A percentile compares a stretch with the other conserved stretches of the same genome.
phyloP scores from a whole-genome alignment of 2,113 vertebrate genomes.

The Pelecanus crispus region DNA sequence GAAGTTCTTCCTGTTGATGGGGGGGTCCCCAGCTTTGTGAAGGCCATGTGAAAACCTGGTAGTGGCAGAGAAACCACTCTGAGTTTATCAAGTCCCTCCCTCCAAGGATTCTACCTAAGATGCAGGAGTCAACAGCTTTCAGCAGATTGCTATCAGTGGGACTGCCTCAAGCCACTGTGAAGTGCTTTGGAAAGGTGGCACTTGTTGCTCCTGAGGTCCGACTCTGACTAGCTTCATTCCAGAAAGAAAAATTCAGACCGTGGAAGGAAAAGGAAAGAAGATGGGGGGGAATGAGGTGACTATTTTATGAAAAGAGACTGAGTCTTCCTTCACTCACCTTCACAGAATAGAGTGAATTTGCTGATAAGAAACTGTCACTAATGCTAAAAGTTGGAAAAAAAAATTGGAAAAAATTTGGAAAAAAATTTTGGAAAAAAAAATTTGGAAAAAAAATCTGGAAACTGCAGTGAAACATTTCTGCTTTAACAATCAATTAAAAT shows the following conservation, averaged over 20 bases:
- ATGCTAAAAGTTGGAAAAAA: no score
- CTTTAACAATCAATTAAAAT: background rate
- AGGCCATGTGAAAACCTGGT: background rate
- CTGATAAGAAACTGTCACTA: background rate
- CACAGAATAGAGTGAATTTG: background rate
- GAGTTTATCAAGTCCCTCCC: background rate
- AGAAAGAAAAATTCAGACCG: background rate
- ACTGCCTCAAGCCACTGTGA: background rate
- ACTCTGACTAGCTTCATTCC: background rate
- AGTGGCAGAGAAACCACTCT: background rate
- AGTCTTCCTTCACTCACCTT: background rate
- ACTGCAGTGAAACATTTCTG: background rate
- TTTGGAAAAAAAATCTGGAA: no score
- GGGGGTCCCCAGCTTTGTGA: background rate
- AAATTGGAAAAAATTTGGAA: no score
- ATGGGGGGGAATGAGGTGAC: background rate
- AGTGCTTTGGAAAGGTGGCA: background rate
- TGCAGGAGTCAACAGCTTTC: background rate
- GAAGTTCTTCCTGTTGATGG: background rate
- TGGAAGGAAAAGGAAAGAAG: background rate
- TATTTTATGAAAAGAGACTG: background rate
- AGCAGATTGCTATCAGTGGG: background rate
- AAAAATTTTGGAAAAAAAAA: no score
- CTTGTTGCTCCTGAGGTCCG: no score
- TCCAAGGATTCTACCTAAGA: background rate